Base-by-base conservation (phyloP, 1,140 invertebrate species). In the Himalopsyche phryganea region DNA sequence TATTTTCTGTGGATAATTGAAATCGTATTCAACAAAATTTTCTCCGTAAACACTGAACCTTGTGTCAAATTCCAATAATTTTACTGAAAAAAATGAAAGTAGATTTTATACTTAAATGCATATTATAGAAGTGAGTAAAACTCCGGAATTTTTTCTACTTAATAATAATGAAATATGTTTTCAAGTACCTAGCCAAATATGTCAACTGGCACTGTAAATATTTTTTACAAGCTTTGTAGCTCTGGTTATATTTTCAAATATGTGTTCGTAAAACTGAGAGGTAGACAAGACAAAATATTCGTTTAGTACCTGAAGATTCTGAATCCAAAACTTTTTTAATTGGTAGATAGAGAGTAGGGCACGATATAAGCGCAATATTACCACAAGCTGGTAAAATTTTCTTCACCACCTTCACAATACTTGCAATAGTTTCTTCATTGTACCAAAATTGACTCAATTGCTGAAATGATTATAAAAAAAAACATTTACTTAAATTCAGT, bases 401-500 rank as follows among this genome's bases (percentile, higher is more conserved):
- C 49, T 76, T 63, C 13, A 85, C 84, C 61, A 88, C 85, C 63
- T 81, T 80, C 0, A 87, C 83, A 0, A 97, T 73, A 11, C 68
- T 71, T 42, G 83, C 71, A 47, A 88, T 83, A 11, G 94, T 97
- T 13, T 79, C 67, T 23, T 91, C 83, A 69, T 91, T 83, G 68
- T 97, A 98, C 95, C 94, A 98, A 80, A 98, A 97, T 73, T 98
- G 94, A 70, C 93, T 96, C 17, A 97, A 72, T 92, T 96, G 92
- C 95, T 97, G 69, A 2, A 65, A 60, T 60, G 13, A 36, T 45
- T n/a, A n/a, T n/a, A n/a, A n/a, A n/a, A n/a, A n/a, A n/a, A n/a
- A n/a, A n/a, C n/a, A n/a, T n/a, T n/a, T n/a, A n/a, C n/a, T n/a
- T n/a, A n/a, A n/a, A n/a, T n/a, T n/a, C n/a, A n/a, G n/a, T n/a